Evolutionary conservation across 2,888 invertebrate species (phyloP).

Genomic region (Himalopsyche tibetana): DNA sequence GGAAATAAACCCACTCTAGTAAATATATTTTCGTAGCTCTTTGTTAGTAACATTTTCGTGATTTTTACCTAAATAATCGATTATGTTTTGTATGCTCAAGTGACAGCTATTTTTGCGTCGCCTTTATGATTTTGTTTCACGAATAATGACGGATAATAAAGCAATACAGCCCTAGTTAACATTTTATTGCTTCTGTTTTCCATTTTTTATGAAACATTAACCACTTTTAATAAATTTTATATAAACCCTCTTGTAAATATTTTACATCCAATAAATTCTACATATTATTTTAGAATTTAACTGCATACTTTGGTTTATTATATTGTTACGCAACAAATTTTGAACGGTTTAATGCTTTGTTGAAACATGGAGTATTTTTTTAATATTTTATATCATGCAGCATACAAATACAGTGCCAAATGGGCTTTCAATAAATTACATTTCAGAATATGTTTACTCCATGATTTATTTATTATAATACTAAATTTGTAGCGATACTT

Average conservation of each 20-base stretch:
- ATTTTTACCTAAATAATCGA: constrained; percentile 1
- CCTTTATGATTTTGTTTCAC: background rate
- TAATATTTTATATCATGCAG: no score
- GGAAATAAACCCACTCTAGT: background rate
- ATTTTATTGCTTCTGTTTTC: constrained; percentile 1
- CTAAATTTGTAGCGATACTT: no score
- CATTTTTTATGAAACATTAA: background rate
- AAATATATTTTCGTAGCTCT: background rate
- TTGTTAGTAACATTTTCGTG: background rate
- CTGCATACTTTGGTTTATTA: background rate
- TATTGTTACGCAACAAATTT: background rate
- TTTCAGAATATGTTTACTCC: no score
- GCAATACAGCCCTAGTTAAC: background rate
- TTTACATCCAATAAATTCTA: constrained; percentile 1
- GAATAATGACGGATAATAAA: constrained; percentile 6
- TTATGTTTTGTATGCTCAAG: constrained; percentile 1
- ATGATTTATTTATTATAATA: no score
- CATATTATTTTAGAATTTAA: background rate
- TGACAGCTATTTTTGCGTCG: background rate
- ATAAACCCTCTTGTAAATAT: background rate
- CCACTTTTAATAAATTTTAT: background rate
- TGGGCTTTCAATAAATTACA: no score
- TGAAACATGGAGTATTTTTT: no score
- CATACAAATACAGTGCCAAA: no score
- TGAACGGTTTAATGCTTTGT: no score